A percentile compares a stretch with the other conserved stretches of the same genome.
Conservation (phyloP, 2,888 invertebrate species). For the Molorchus minor region DNA sequence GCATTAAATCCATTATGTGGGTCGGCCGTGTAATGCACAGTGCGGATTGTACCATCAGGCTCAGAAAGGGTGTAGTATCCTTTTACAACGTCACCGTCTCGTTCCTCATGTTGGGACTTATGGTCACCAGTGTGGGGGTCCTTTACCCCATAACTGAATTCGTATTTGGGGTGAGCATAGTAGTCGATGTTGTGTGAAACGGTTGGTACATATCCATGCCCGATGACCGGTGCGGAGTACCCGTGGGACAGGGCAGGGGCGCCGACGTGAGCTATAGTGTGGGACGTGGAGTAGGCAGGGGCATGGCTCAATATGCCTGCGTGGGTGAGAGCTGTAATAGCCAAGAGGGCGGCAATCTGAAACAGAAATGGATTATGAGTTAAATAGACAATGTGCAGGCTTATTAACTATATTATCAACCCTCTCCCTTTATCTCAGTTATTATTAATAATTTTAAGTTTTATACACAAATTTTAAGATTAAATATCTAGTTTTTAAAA, state of each 20-base stretch:
- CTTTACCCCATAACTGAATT: slow-evolving; percentile 66
- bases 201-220: slow-evolving; percentile 20
- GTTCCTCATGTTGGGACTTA: slow-evolving; percentile 65
- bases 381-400: too few species aligned
- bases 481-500: too few species aligned
- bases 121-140: slow-evolving; percentile 68
- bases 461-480: too few species aligned
- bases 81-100: slow-evolving; percentile 68
- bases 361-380: too few species aligned
- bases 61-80: slow-evolving; percentile 71
- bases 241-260: slow-evolving; percentile 37
- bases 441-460: too few species aligned
- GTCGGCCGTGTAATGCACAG: slow-evolving; percentile 71
- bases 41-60: slow-evolving; percentile 69
- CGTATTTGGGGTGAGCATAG: slow-evolving; percentile 49
- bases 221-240: slow-evolving; percentile 24
- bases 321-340: slow-evolving; percentile 5
- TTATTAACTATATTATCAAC: too few species aligned
- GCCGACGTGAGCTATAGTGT: slow-evolving; percentile 12
- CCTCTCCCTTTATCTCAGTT: too few species aligned
- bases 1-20: slow-evolving; percentile 69
- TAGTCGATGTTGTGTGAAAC: slow-evolving; percentile 23
- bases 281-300: slow-evolving; percentile 2
- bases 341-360: slow-evolving; percentile 3
- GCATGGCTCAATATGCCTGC: slow-evolving; percentile 2